These are phyloP conservation scores for mouse (Mus musculus) DNA, from an alignment of 2,113 vertebrate species.

Conservation along the genomic window GRCm39 chr5:119374501-119375000, in stretches of 20 bases:
- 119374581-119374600: not conserved
- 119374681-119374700: not conserved
- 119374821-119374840: not conserved
- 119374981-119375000: too few species aligned
- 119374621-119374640: not conserved
- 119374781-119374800: not conserved
- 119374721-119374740: not conserved
- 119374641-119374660: too few species aligned
- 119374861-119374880: not conserved
- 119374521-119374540: too few species aligned
- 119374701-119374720: not conserved
- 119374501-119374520: too few species aligned
- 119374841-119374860: fast-evolving
- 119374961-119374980: not conserved
- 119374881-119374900: fast-evolving
- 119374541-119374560: not conserved
- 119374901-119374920: not conserved
- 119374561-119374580: not conserved
- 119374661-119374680: not conserved
- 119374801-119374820: not conserved
- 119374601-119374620: not conserved
- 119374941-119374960: not conserved
- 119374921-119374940: not conserved
- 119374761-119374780: not conserved
- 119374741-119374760: not conserved